phyloP scores from a whole-genome alignment of 2,113 vertebrate species.

The Elachura formosa region DNA sequence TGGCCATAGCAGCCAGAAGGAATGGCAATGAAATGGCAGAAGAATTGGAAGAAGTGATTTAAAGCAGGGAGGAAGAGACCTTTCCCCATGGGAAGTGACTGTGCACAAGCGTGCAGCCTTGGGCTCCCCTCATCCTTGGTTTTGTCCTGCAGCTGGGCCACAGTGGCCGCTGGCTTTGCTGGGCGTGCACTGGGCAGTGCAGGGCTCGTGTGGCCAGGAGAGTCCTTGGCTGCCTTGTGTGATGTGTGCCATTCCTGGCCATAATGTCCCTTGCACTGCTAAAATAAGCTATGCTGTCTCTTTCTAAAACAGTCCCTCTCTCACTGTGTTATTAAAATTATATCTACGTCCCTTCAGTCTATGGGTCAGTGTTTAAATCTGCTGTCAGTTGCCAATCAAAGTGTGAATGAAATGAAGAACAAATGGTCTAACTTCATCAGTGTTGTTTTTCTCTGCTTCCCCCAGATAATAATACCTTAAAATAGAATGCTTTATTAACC shows the following conservation, averaged over 20 bases:
- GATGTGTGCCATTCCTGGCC: not conserved
- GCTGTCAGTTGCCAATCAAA: constrained; percentile 29
- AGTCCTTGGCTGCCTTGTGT: not conserved
- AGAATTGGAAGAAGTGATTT: not conserved
- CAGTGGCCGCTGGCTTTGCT: rapidly evolving
- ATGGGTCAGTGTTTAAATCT: not conserved
- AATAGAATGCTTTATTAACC: constrained; percentile 58
- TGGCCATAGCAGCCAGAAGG: not conserved
- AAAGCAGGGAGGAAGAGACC: not conserved
- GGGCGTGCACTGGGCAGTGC: rapidly evolving
- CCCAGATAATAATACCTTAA: constrained; percentile 13
- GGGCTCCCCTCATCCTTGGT: not conserved
- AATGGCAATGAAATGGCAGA: not conserved
- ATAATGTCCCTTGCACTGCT: not conserved
- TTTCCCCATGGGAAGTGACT: not conserved
- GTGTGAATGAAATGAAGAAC: not conserved
- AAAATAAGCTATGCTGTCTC: not conserved
- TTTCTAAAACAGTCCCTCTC: not conserved
- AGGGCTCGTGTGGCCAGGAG: not conserved
- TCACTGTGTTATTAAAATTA: not conserved
- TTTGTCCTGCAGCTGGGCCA: not conserved
- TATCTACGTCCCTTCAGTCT: not conserved
- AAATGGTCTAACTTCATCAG: constrained; percentile 5
- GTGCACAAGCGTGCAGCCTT: not conserved
- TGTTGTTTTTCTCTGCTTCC: not conserved